Base-by-base conservation (phyloP, 1,140 invertebrate species). In the Trypoxylus dichotomus region DNA sequence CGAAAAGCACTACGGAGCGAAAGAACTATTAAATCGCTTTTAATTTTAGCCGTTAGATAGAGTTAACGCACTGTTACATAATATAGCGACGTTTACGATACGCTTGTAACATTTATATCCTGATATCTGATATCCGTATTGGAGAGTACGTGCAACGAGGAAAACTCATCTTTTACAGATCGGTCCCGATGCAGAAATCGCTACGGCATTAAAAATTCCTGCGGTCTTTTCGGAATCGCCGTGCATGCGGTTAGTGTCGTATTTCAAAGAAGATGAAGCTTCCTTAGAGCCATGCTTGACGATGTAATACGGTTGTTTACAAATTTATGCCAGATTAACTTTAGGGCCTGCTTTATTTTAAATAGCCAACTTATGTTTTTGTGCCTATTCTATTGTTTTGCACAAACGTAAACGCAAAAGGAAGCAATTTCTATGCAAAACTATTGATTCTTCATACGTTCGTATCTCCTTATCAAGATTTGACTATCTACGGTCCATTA, bases 31-130 rank as follows among this genome's bases (percentile, higher is more conserved):
- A 54, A 54, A 54, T 54, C 47, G 47, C 19, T 3, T 54, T 54
- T 54, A 68, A 68, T 68, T 68, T 68, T 68, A 68, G 60, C 60
- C 60, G 60, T 68, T 68, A 68, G 25, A 68, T 68, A 68, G 25
- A 68, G 24, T 68, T 68, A 68, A 68, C 24, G 60, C 21, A 27
- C 60, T 11, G 60, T 68, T 68, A 68, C 24, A 68, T 68, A 68
- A 68, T 68, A 68, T 7, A 68, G 27, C 24, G 60, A 68, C 60
- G 21, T 68, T 68, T 68, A 68, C 27, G 60, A 68, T 68, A 68
- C 60, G n/a, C 25, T 5, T 54, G 19, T 54, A 54, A 54, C 47
- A 19, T 54, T 54, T 54, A 54, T 54, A 68, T 29, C 27, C 21
- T 27, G 60, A 68, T 68, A 68, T 68, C 60, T 21, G 60, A 68